A percentile compares a stretch with the other conserved stretches of the same genome.
These are phyloP conservation scores for Dasyornis broadbenti DNA, from an alignment of 2,113 vertebrate species.

Conservation along the genomic window DNA sequence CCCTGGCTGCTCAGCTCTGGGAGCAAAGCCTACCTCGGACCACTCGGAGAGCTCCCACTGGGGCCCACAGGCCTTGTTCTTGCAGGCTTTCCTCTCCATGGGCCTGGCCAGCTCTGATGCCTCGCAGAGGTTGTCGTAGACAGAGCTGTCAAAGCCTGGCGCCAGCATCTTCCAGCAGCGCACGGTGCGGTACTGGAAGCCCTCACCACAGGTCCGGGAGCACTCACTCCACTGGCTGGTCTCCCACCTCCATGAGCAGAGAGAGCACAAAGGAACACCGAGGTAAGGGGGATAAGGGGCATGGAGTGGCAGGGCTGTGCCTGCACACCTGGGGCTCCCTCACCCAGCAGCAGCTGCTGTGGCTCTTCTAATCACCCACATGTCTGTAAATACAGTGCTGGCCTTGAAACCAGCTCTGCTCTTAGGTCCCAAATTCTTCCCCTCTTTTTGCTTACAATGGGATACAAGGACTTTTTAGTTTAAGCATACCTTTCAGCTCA, in stretches of 20 bases:
- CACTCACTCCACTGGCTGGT: constrained; percentile 89
- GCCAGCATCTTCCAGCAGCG: constrained; percentile 93
- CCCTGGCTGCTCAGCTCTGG: background rate
- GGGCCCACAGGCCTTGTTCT: constrained; percentile 84
- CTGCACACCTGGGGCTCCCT: background rate
- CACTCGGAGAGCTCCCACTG: constrained; percentile 87
- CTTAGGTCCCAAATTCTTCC: background rate
- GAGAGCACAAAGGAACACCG: background rate
- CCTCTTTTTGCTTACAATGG: background rate
- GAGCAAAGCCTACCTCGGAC: constrained; percentile 76
- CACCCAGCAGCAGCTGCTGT: background rate
- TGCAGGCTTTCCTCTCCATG: constrained; percentile 83
- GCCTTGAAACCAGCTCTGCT: background rate
- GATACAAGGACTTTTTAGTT: background rate
- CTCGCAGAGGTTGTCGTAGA: constrained; percentile 84
- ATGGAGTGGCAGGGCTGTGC: background rate
- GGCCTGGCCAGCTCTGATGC: constrained; percentile 80
- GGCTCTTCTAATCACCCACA: accelerated
- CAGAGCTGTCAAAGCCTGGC: constrained; percentile 85
- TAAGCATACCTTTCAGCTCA: background rate
- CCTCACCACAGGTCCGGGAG: constrained; percentile 84
- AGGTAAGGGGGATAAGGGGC: background rate
- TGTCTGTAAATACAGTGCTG: background rate
- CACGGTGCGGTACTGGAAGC: constrained; percentile 82
- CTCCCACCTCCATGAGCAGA: constrained; percentile 77